Percentiles rank a stretch among this genome's conserved stretches.
phyloP scores from a whole-genome alignment of 2,113 vertebrate species.

The Progne subis region DNA sequence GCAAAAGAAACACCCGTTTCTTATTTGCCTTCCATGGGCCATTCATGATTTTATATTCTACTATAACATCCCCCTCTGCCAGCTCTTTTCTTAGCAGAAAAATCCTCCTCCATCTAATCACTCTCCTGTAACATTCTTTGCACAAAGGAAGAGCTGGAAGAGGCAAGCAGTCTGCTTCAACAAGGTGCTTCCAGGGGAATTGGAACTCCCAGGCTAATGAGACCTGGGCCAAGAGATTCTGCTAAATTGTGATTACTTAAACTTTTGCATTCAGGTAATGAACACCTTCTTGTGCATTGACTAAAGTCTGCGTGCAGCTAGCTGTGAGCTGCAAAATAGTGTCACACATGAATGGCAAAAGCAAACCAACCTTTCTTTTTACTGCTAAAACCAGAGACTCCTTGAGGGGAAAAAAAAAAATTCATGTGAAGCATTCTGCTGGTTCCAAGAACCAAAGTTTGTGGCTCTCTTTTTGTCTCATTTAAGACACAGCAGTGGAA shows the following conservation, averaged over 20 bases:
- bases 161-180: constrained; percentile 9
- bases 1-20: neutral
- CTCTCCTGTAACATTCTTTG: neutral
- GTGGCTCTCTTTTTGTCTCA: neutral
- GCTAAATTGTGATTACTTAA: constrained; percentile 39
- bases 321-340: neutral
- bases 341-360: neutral
- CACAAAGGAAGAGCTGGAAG: neutral
- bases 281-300: neutral
- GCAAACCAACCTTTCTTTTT: constrained; percentile 14
- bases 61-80: neutral
- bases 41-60: neutral
- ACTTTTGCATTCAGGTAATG: neutral
- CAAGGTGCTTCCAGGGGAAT: neutral
- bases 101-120: neutral
- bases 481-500: neutral
- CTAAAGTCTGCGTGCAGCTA: neutral
- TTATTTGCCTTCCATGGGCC: neutral
- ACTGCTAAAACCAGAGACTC: neutral
- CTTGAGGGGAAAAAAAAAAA: neutral
- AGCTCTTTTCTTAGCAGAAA: neutral
- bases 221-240: constrained; percentile 28
- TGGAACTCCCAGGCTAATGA: constrained; percentile 25
- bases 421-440: neutral
- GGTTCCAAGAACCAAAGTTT: neutral